phyloP scores from a whole-genome alignment of 1,140 invertebrate genomes.

The Drosophila parvula region DNA sequence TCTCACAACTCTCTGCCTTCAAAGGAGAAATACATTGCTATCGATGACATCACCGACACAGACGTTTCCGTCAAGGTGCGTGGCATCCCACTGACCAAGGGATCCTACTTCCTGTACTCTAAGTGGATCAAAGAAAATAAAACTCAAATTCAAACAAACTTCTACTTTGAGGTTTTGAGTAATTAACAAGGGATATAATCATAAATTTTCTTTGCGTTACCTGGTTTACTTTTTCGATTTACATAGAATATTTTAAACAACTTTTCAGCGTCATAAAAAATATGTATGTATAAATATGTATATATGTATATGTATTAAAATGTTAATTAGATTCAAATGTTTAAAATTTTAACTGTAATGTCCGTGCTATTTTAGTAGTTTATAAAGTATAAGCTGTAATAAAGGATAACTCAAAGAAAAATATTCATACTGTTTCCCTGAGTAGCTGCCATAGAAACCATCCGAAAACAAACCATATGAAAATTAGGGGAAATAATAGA shows the following conservation, averaged over 20 bases:
- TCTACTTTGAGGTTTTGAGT: slow-evolving; percentile 4
- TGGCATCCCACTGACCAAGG: slow-evolving; percentile 30
- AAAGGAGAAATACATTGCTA: slow-evolving; percentile 27
- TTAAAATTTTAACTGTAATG: too few relatives aligned
- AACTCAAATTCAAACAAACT: slow-evolving; percentile 6
- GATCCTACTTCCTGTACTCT: slow-evolving; percentile 20
- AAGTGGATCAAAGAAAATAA: slow-evolving; percentile 19
- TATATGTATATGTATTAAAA: too few relatives aligned
- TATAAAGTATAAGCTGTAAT: too few relatives aligned
- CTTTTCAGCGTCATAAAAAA: too few relatives aligned
- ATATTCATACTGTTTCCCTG: too few relatives aligned
- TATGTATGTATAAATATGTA: too few relatives aligned
- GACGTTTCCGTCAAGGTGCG: slow-evolving; percentile 18
- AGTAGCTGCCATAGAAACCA: neutral
- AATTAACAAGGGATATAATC: neutral
- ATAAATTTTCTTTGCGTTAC: neutral
- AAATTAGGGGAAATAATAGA: neutral
- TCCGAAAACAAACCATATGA: neutral
- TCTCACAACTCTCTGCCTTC: neutral
- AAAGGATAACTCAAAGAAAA: too few relatives aligned
- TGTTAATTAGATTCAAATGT: too few relatives aligned
- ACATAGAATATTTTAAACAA: too few relatives aligned
- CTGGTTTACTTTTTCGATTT: neutral
- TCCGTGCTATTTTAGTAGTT: too few relatives aligned
- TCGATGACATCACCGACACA: slow-evolving; percentile 41